Evolutionary conservation across 1,140 invertebrate species (phyloP), one percentile per base, ranked within the genome.

Genomic region (Eumeta japonica): DNA sequence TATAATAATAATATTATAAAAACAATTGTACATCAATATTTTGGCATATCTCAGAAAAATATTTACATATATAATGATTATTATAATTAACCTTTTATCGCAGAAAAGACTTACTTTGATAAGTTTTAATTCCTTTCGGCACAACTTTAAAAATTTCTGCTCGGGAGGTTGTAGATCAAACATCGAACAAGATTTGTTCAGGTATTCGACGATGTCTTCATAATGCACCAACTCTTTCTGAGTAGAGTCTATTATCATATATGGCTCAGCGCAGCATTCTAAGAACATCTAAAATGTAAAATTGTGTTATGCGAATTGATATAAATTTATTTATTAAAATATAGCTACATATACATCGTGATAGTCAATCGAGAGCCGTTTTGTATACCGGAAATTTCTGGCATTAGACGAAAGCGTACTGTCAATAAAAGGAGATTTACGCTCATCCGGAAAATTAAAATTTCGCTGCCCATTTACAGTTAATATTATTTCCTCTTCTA

Each of bases 91-190:
- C 16, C 33, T 12, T 41, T n/a, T n/a, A n/a, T n/a, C n/a, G n/a
- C n/a, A n/a, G 10, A 10, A 19, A 18, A 16, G 17, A 32, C 28
- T 43, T 43, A 79, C 79, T 62, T 91, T 94, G 0, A 88, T 57
- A 50, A 92, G 71, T 46, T 83, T 85, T 3, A 96, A 61, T 64
- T 96, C 92, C 39, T 83, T 86, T 18, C 87, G 73, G 39, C 85
- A 86, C 34, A 81, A 73, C 41, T 86, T 86, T 1, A 95, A 71
- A 37, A 85, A 81, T 52, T 86, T 88, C 52, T 89, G 88, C 52
- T 96, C 92, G 0, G 87, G 85, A 7, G 90, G 78, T 42, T 82
- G 82, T 12, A 95, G 84, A 59, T 97, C 20, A 66, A 97, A 96
- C 15, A 97, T 78, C 15, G 77, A 71, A 2, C 90, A 87, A 3